phyloP scores from a whole-genome alignment of 1,140 invertebrate species.

The Rhopalosiphum padi region DNA sequence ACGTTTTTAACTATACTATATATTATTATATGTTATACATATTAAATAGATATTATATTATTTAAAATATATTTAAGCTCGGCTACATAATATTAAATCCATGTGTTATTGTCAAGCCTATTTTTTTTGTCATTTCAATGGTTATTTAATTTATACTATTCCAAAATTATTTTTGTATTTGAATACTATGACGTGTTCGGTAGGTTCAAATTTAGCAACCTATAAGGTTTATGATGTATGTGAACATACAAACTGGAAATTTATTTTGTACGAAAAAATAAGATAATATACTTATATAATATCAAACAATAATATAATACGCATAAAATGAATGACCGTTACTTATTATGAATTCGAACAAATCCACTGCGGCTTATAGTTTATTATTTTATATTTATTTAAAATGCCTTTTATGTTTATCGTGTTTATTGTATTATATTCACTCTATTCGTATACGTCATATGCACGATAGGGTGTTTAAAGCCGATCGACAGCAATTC shows the following conservation, averaged over 20 bases:
- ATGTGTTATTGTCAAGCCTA: background rate
- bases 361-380: background rate
- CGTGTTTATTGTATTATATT: slow-evolving; percentile 48
- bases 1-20: no score
- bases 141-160: background rate
- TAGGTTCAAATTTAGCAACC: background rate
- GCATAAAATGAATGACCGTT: background rate
- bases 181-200: background rate
- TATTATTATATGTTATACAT: background rate
- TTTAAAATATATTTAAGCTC: background rate
- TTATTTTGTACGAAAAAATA: background rate
- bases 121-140: background rate
- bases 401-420: background rate
- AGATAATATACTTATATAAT: background rate
- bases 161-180: background rate
- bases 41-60: background rate
- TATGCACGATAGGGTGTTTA: slow-evolving; percentile 39
- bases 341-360: background rate
- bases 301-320: background rate
- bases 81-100: background rate
- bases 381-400: background rate
- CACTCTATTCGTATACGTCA: background rate
- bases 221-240: no score
- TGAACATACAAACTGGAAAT: background rate
- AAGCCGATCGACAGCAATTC: slow-evolving; percentile 49